Base-by-base conservation (phyloP, 2,888 invertebrate genomes). In the Dryobotodes eremita region DNA sequence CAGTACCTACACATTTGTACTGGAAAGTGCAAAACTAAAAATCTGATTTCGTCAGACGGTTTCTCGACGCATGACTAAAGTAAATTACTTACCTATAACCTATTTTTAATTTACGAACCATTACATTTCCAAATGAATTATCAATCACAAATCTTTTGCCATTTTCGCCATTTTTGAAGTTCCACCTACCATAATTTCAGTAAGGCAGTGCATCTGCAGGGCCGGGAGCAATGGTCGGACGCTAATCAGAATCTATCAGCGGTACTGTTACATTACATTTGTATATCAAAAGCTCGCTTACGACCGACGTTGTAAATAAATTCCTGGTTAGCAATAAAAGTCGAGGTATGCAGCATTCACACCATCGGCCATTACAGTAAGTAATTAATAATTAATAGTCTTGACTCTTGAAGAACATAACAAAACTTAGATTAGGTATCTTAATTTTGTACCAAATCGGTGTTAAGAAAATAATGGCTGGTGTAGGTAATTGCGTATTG, bases 241-340 rank as follows among this genome's bases (percentile, higher is more conserved):
- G 86, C 86, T 90, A 92, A 92, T 92, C 90, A 90, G 89, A 89
- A 91, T 90, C 87, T 89, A 92, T 90, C 91, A 91, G 86, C 90
- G 82, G 89, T 90, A 89, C 89, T 87, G 83, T 89, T 88, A 88
- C 88, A 91, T 89, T 90, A 89, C 89, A 92, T 93, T 92, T 92
- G 91, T 92, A 91, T 91, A 92, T 92, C 92, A 93, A 93, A 92
- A 90, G 91, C 86, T 88, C 75, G 75, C 76, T 79, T 82, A 89
- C 86, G 88, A 85, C 83, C 84, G 87, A 86, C 85, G 89, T 89
- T 90, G 89, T 91, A 89, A 91, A 91, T 90, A 91, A 91, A 92
- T 92, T 91, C 89, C 90, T 84, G 78, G 80, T 85, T 80, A 77
- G 86, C 82, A 79, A 89, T 91, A 90, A 90, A 91, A 89, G 81